phyloP scores from a whole-genome alignment of 1,140 invertebrate genomes.

The Eufriesea mexicana region DNA sequence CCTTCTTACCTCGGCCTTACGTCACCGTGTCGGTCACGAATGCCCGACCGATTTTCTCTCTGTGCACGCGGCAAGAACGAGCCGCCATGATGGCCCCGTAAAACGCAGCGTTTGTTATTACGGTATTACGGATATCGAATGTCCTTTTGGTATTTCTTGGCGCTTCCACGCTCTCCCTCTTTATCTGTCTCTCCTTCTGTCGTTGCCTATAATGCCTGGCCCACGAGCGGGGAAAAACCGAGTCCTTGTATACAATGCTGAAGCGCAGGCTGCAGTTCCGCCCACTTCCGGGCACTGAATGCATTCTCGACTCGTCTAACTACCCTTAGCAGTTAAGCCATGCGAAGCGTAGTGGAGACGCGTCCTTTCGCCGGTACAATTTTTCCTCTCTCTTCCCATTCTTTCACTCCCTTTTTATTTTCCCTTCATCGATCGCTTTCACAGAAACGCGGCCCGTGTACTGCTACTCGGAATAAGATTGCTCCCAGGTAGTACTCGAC shows the following conservation, averaged over 20 bases:
- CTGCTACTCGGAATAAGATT: slow-evolving; percentile 46
- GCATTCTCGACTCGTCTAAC: slow-evolving; percentile 73
- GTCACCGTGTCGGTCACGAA: slow-evolving; percentile 27
- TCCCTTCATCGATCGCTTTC: slow-evolving; percentile 47
- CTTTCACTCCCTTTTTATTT: not conserved
- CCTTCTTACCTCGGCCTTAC: slow-evolving; percentile 57
- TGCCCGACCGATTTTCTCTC: slow-evolving; percentile 31
- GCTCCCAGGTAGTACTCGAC: slow-evolving; percentile 43
- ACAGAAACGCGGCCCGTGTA: slow-evolving; percentile 27
- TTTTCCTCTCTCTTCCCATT: slow-evolving; percentile 40
- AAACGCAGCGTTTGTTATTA: slow-evolving; percentile 68
- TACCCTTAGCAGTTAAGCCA: slow-evolving; percentile 73
- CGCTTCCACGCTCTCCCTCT: slow-evolving; percentile 28
- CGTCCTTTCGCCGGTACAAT: slow-evolving; percentile 66
- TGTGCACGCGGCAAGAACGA: slow-evolving; percentile 25
- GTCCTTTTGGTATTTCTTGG: slow-evolving; percentile 69
- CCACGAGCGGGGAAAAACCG: slow-evolving; percentile 69
- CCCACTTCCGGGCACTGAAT: slow-evolving; percentile 75
- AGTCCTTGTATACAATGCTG: slow-evolving; percentile 70
- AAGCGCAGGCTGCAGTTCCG: slow-evolving; percentile 76
- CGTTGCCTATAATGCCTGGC: slow-evolving; percentile 57
- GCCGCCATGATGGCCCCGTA: slow-evolving; percentile 30
- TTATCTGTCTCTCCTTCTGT: slow-evolving; percentile 13
- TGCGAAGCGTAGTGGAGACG: slow-evolving; percentile 60
- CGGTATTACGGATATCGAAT: slow-evolving; percentile 76